Evolutionary conservation across 2,113 vertebrate species (phyloP), one percentile per base, ranked within the genome.

Genomic region (Choloepus hoffmanni): DNA sequence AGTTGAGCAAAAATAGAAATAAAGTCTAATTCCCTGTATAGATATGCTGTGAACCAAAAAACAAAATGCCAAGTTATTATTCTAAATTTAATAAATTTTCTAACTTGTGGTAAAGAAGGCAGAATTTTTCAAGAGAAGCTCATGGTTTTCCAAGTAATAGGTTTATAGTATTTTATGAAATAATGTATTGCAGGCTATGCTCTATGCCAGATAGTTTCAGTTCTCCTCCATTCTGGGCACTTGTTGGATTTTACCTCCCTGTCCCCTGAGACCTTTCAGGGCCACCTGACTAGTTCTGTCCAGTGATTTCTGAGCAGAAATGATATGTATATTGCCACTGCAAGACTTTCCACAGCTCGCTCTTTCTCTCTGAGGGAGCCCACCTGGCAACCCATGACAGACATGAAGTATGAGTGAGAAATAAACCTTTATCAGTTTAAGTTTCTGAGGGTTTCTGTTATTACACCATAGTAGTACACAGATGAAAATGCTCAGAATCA

Each of bases 1-100:
- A 91, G 19, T 28, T 58, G 72, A 72, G 28, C 79, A 74, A 86
- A 95, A 90, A 83, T 72, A 90, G 82, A 89, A 94, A 26, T 48
- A 70, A 24, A 82, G 19, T 76, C 73, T 62, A 68, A 78, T 58
- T 89, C 45, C 77, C n/a, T 65, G 7, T 4, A 23, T 74, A 88
- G 89, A 86, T 40, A 33, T 95, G 40, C n/a, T 86, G 9, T 79
- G 58, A 89, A 95, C 43, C 33, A 63, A 70, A 81, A 84, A 76
- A 50, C 55, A 62, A 72, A 90, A 68, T 50, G 67, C 53, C 55
- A 55, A 85, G 36, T 81, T 65, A 60, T 83, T 60, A 36, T 89
- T 65, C 86, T 93, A n/a, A 95, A n/a, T 55, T 65, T 81, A 78
- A 53, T 82, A 0, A 77, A 40, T 89, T 78, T 83, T 33, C 86